Base-by-base conservation (phyloP, 2,113 vertebrate genomes). In the Mugil cephalus region DNA sequence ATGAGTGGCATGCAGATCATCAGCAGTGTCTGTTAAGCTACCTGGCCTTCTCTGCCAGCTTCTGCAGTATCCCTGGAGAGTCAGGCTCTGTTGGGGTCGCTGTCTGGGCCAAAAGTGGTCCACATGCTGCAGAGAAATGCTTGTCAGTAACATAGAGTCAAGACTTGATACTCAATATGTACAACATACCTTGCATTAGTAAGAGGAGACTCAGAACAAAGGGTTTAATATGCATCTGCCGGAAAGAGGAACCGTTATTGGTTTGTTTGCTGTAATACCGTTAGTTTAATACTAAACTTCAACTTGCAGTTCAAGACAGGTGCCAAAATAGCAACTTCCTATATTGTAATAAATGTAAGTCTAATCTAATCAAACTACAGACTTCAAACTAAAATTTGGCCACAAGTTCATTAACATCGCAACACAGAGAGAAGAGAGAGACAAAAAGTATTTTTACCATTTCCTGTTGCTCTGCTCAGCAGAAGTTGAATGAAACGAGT, bases 131-230 rank as follows among this genome's bases (percentile, higher is more conserved):
- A 19, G 18, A 58, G 1, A 11, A 56, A 83, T 35, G 12, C 24
- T 69, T 65, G 39, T 77, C 46, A 85, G 39, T 62, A 1, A 58
- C 11, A 3, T 48, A 46, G 13, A 67, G 8, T 4, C 62, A 62
- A 54, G 12, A 19, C 45, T 9, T 35, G 9, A 47, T 19, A 13
- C 3, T 24, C 10, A 63, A 14, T 4, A 30, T 6, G 4, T 34
- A n/a, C 6, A 45, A 42, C 47, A 43, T 79, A 93, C 92, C 91
- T 90, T 92, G 88, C 42, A 89, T 52, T 0, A 88, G 52, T 11
- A 93, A 39, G 35, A 93, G 38, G 47, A 92, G 43, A 42, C 45
- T 13, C 6, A 93, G 35, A 19, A 80, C 1, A n/a, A 70, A 12
- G 11, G 54, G 47, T 59, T 67, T 79, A 15, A 46, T 48, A 13